Percentiles rank a stretch among this genome's conserved stretches.
Evolutionary conservation across 2,888 invertebrate genomes (phyloP).

Genomic region (Lasioglossum pauxillum): DNA sequence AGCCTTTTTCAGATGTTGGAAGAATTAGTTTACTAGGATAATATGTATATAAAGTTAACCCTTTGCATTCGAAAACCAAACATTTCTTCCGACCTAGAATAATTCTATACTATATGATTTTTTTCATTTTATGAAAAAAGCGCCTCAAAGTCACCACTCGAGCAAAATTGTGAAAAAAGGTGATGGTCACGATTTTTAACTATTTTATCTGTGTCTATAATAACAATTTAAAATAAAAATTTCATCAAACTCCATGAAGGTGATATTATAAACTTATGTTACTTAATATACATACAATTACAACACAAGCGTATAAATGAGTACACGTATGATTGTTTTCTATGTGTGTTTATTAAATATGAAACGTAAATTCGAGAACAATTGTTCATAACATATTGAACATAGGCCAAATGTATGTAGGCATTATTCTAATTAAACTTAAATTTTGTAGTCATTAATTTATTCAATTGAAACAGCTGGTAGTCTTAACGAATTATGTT

Average conservation of each 20-base stretch:
- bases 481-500: background rate
- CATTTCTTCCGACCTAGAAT: no score
- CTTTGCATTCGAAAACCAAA: no score
- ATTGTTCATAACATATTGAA: background rate
- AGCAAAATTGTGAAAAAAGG: background rate
- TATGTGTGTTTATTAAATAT: slow-evolving; percentile 33
- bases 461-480: background rate
- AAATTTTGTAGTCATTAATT: slow-evolving; percentile 10
- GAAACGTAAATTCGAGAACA: slow-evolving; percentile 28
- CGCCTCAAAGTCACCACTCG: no score
- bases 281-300: background rate
- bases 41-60: no score
- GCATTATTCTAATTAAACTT: background rate
- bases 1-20: no score
- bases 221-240: background rate
- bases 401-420: slow-evolving; percentile 21
- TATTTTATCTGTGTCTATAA: background rate
- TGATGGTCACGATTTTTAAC: background rate
- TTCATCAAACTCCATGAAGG: background rate
- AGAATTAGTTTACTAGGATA: no score
- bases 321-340: background rate
- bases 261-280: background rate
- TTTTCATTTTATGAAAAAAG: no score
- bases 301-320: slow-evolving; percentile 6
- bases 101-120: no score